Conservation (phyloP, 2,113 vertebrate genomes). For the Passer domesticus region DNA sequence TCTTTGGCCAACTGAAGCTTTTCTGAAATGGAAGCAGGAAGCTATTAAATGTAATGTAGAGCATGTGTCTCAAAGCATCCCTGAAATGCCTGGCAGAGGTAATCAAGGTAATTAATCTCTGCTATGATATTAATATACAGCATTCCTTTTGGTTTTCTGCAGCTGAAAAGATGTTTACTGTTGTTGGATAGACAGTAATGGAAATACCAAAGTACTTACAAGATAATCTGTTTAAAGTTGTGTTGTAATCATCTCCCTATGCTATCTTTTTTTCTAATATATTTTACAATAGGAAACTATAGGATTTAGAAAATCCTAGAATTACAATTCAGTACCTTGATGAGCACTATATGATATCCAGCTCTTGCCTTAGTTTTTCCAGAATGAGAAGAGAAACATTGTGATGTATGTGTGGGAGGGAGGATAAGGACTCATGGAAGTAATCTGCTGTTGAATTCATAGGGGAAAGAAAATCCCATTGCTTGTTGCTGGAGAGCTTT, state of each 20-base stretch:
- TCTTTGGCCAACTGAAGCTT: neutral
- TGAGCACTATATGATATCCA: neutral
- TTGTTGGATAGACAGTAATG: neutral
- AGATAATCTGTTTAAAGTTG: neutral
- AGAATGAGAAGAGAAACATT: neutral
- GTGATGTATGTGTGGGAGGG: neutral
- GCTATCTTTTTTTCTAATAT: neutral
- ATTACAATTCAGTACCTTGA: neutral
- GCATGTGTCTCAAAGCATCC: neutral
- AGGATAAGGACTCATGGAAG: neutral
- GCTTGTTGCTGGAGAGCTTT: neutral
- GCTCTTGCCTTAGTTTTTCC: neutral
- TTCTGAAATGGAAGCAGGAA: neutral
- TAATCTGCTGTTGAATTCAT: neutral
- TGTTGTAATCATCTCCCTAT: neutral
- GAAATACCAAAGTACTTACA: neutral
- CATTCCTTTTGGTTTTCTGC: neutral
- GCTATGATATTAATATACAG: neutral
- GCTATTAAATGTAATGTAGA: neutral
- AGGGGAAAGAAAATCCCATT: neutral
- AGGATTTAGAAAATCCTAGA: neutral
- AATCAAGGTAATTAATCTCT: conserved; percentile 3
- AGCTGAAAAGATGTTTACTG: neutral
- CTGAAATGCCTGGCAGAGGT: neutral
- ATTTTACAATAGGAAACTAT: neutral